Base-by-base conservation (phyloP, 2,797 vertebrate species). In the Manis crassicaudata region DNA sequence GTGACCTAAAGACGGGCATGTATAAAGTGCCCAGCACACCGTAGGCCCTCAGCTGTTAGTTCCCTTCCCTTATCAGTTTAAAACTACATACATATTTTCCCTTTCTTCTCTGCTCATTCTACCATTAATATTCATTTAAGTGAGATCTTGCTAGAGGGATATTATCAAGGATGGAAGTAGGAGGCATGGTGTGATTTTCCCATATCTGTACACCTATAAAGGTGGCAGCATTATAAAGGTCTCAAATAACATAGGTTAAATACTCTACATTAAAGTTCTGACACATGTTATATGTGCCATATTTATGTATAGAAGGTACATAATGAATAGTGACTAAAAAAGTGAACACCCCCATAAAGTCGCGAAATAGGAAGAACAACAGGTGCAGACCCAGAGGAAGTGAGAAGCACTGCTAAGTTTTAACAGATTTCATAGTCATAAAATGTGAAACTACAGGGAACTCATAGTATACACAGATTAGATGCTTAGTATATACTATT, bases 181-280 rank as follows among this genome's bases (percentile, higher is more conserved):
- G 35, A 94, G 43, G 23, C 37, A 88, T 52, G n/a, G 21, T 50
- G 23, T 85, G 56, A 88, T 82, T 88, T 89, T 60, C n/a, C 32
- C 63, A n/a, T 54, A 76, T 9, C 12, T 76, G 32, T 60, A 43
- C 1, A 80, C 35, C 21, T 56, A 90, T 56, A 81, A 90, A 88
- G n/a, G 58, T 58, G 21, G 35, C 21, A 95, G 62, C 16, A 85
- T 23, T 88, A n/a, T 56, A 92, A 88, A 84, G 72, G 68, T 54
- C 23, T 92, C 79, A 75, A 88, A 58, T 58, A 95, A 77, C 32
- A 27, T 70, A 88, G 62, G 21, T 81, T 72, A 95, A 91, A 87
- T 88, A 46, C 17, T 58, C 67, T 80, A 35, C 14, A 3, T 84
- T 84, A 88, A 85, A 73, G 52, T 68, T 89, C 40, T 82, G 62